Base-by-base conservation (phyloP, 1,140 invertebrate genomes). In the Lasioglossum baleicum region DNA sequence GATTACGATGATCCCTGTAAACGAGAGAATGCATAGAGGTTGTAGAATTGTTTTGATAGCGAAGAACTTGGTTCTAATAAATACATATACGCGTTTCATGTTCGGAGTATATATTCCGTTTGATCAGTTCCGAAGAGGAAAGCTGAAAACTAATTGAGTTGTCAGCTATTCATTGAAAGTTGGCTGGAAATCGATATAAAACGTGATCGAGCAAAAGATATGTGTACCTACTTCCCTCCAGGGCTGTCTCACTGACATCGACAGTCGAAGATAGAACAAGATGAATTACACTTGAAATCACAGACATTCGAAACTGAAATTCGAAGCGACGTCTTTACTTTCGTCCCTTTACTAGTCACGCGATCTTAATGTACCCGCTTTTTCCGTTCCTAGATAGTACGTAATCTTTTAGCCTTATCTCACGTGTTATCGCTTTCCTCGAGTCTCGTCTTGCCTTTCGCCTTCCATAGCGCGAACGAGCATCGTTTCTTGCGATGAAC, bases 371-470 rank as follows among this genome's bases (percentile, higher is more conserved):
- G 40, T 31, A 31, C 40, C 15, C 53, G 74, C 22, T 48, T 76
- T 76, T 76, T 69, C 76, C 31, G 35, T 48, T 58, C 51, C 40
- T 48, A 56, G 60, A 72, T 78, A 60, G 71, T 60, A 31, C 58
- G 42, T 17, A 64, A 78, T 78, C 61, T 73, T 17, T n/a, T 7
- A 42, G 53, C 35, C 51, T 79, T 79, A 79, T 79, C 76, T 65
- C n/a, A 7, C 13, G 1, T 35, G 65, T 70, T 78, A 78, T 72
- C 75, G 61, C 4, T 31, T 42, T 8, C 7, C 35, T n/a, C 48
- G 40, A 72, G 63, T 79, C 61, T 73, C n/a, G 10, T 48, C 8
- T 56, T 0, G 42, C 61, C 56, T 67, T 66, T 48, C 0, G 42
- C 61, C 56, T 67, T 66, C 58, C 65, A 26, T 5, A 22, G 22